Base-by-base conservation (phyloP, 1,140 invertebrate genomes). In the Drosophila sp. region DNA sequence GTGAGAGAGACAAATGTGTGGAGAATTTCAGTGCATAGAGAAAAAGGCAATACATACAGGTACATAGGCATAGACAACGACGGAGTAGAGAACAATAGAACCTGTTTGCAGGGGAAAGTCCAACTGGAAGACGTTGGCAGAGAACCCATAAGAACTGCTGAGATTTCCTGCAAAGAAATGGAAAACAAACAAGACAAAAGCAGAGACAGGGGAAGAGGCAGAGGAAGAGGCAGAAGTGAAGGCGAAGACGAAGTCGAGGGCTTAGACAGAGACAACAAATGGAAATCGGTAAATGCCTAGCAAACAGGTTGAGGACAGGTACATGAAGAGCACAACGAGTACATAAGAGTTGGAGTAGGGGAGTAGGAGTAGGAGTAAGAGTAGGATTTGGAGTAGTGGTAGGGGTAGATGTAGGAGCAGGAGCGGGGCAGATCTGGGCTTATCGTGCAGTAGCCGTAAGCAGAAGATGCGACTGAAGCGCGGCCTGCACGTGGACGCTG, bases 71-170 rank as follows among this genome's bases (percentile, higher is more conserved):
- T n/a, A 58, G 65, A 13, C 53, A 7, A 3, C 21, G 38, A 58
- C 13, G 61, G 62, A 41, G 57, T 63, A 59, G 29, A 46, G 34
- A 64, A 75, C 70, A 78, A 86, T 83, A 86, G 83, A 87, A 87
- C 83, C 83, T 89, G 83, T 87, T 87, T 87, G 72, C 32, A 89
- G 83, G 83, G 83, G 80, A 89, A 87, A 79, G 29, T 89, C 83
- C 83, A 87, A 87, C 84, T 87, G 73, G 83, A 87, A 81, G 48
- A 45, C 32, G 32, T 16, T 14, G 25, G 46, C 46, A 50, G 46
- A 29, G 53, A 9, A 9, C 78, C 65, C 79, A 78, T 82, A 82
- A 75, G 78, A 79, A 48, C 18, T 21, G 74, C 63, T 53, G 82
- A 89, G 82, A 87, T 87, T 87, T 87, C 82, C 82, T 89, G 76